Evolutionary conservation across 2,113 vertebrate species (phyloP).

Genomic region (Sceloporus undulatus): DNA sequence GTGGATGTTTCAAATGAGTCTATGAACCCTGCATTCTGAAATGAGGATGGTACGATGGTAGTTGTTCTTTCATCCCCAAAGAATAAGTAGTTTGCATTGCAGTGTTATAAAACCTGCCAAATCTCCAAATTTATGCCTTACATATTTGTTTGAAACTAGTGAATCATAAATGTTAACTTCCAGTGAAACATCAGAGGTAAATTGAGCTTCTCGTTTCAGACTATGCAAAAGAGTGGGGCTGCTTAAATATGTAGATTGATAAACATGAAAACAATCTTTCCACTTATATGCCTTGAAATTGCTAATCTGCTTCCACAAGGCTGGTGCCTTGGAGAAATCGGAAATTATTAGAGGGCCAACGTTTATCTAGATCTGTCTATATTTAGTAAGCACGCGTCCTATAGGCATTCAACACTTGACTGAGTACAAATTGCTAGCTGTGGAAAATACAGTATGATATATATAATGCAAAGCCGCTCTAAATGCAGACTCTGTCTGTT

Average conservation of each 20-base stretch:
- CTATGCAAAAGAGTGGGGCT: conserved; percentile 33
- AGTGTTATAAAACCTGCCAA: conserved; percentile 39
- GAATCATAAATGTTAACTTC: conserved; percentile 50
- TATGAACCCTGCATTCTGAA: neutral
- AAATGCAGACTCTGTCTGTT: conserved; percentile 29
- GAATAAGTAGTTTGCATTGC: neutral
- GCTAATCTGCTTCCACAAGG: conserved; percentile 34
- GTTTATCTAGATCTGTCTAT: conserved; percentile 54
- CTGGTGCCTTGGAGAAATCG: conserved; percentile 50
- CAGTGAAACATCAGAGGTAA: conserved; percentile 28
- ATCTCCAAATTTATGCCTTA: neutral
- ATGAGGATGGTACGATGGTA: neutral
- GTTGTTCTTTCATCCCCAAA: neutral
- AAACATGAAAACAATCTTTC: conserved; percentile 41
- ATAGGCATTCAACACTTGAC: conserved; percentile 43
- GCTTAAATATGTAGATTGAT: conserved; percentile 47
- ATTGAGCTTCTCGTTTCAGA: conserved; percentile 49
- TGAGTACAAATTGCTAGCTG: conserved; percentile 45
- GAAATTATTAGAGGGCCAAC: conserved; percentile 45
- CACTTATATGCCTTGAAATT: conserved; percentile 51
- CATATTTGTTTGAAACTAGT: conserved; percentile 46
- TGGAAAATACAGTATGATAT: neutral
- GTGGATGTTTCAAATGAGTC: neutral
- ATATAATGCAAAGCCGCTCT: conserved; percentile 12
- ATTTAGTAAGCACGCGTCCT: conserved; percentile 46